Percentiles rank a stretch among this genome's conserved stretches.
Evolutionary conservation across 2,797 vertebrate species (phyloP).

Genomic region (Masticophis lateralis): DNA sequence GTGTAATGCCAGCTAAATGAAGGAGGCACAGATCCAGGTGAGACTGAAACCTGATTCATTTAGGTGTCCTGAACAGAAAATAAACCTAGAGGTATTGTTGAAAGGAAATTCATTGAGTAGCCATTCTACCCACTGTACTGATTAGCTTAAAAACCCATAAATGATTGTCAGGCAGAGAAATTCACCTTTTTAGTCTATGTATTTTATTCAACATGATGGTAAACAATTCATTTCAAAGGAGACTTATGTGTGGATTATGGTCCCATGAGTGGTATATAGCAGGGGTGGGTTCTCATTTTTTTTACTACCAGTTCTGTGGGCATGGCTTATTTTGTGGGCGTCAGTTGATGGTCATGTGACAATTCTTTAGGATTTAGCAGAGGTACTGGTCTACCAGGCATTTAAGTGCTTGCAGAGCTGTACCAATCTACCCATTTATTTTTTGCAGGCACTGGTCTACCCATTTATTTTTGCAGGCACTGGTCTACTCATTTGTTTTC

Average conservation of each 20-base stretch:
- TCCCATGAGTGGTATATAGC: neutral
- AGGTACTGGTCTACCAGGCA: too few species aligned
- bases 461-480: too few species aligned
- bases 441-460: too few species aligned
- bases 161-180: neutral
- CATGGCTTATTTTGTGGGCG: too few species aligned
- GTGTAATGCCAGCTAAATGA: slow-evolving; percentile 41
- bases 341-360: too few species aligned
- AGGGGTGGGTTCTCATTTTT: too few species aligned
- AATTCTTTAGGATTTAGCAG: too few species aligned
- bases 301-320: too few species aligned
- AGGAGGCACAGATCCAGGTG: neutral
- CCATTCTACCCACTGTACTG: neutral
- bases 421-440: too few species aligned
- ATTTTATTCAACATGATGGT: neutral
- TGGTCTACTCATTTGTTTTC: too few species aligned
- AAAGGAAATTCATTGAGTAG: neutral
- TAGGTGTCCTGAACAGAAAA: slow-evolving; percentile 39
- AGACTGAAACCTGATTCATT: slow-evolving; percentile 29
- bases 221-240: neutral
- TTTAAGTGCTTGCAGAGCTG: too few species aligned
- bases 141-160: neutral
- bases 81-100: slow-evolving; percentile 19
- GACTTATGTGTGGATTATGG: neutral
- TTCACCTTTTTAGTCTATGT: neutral